Conservation (phyloP, 2,113 vertebrate genomes). For the Brachyistius frenatus region DNA sequence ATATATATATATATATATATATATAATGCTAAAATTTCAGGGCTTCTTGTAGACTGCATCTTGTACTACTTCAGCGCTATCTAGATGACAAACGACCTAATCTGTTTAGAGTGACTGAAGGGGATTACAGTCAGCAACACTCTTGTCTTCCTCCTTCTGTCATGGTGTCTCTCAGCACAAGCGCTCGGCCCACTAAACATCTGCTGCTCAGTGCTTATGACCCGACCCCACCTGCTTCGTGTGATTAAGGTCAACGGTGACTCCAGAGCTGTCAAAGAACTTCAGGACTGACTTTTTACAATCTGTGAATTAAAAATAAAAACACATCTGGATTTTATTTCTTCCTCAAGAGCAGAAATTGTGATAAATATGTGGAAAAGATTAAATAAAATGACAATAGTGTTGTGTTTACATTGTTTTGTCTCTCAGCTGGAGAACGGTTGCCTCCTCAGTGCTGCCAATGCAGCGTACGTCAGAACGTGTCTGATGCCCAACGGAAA, state of each 20-base stretch:
- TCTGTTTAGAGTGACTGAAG: neutral
- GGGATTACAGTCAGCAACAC: slow-evolving; percentile 3
- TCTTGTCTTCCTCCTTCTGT: neutral
- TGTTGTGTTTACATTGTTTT: neutral
- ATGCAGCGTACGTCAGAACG: slow-evolving; percentile 59
- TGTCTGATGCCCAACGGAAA: slow-evolving; percentile 58
- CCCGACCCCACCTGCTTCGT: slow-evolving; percentile 17
- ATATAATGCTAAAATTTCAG: too few species aligned
- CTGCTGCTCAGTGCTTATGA: neutral
- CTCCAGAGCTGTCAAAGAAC: neutral
- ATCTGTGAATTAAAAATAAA: too few species aligned
- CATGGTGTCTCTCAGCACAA: neutral
- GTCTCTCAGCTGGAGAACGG: slow-evolving; percentile 67
- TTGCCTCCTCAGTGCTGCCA: slow-evolving; percentile 53
- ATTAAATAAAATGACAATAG: too few species aligned
- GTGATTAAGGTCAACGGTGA: slow-evolving; percentile 8
- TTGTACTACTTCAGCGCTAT: neutral
- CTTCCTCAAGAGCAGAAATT: too few species aligned
- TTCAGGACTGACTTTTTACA: too few species aligned
- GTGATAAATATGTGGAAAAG: too few species aligned
- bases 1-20: too few species aligned
- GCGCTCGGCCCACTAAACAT: neutral
- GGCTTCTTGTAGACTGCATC: too few species aligned
- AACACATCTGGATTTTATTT: too few species aligned
- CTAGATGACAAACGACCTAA: neutral